These are phyloP conservation scores for Phyto melanocephala DNA, from an alignment of 2,888 invertebrate species.

Conservation along the genomic window DNA sequence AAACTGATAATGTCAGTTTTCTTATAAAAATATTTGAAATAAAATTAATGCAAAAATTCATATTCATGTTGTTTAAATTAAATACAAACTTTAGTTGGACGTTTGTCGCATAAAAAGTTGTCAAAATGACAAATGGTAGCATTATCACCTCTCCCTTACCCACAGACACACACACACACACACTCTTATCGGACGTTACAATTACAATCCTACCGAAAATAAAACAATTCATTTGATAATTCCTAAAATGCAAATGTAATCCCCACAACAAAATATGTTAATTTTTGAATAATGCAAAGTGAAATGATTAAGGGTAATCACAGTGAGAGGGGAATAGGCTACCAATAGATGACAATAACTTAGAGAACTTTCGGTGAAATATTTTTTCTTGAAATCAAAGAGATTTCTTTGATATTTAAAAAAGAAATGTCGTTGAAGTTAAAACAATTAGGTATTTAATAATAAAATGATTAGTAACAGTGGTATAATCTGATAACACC, in stretches of 20 bases:
- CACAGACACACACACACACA: too few relatives aligned
- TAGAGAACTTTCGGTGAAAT: too few relatives aligned
- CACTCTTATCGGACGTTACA: not conserved
- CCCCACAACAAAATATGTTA: slow-evolving; percentile 28
- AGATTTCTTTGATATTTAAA: too few relatives aligned
- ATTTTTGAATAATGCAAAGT: not conserved
- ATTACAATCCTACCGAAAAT: not conserved
- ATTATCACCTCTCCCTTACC: not conserved
- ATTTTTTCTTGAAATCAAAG: too few relatives aligned
- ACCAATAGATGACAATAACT: too few relatives aligned
- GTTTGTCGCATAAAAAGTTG: not conserved
- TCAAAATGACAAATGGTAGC: not conserved
- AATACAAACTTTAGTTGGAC: too few relatives aligned
- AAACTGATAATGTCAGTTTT: too few relatives aligned
- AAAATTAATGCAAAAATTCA: not conserved
- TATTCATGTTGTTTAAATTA: not conserved
- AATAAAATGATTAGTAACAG: too few relatives aligned
- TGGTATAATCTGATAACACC: too few relatives aligned
- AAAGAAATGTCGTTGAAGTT: too few relatives aligned
- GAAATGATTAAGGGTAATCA: not conserved
- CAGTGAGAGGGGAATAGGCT: not conserved
- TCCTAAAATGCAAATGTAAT: slow-evolving; percentile 32
- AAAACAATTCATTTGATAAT: slow-evolving; percentile 38
- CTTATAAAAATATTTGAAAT: not conserved
- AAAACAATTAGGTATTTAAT: too few relatives aligned